Base-by-base conservation (phyloP, 2,888 invertebrate genomes). In the Strigamia crassipes region DNA sequence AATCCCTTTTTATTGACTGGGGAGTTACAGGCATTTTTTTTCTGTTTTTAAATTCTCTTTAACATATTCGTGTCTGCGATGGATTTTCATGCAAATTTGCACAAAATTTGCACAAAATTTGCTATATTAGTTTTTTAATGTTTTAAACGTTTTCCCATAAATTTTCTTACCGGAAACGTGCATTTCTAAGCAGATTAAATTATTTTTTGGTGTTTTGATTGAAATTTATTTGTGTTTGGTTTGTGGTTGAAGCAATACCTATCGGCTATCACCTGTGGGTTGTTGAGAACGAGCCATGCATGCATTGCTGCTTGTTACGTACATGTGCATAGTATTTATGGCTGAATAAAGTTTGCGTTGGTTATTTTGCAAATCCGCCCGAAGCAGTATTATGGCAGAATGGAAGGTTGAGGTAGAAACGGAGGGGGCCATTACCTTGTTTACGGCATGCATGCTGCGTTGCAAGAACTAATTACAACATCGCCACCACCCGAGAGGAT, bases 381-480 rank as follows among this genome's bases (percentile, higher is more conserved):
- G 61, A 66, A 66, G 61, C 61, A 66, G 61, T 18, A 8, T 21
- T 18, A 13, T 12, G 61, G 23, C 46, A n/a, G 46, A 2, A 46
- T 46, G 15, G 46, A 46, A 46, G 46, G 46, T 46, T 46, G 23
- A 66, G 21, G 21, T 6, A 66, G 21, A 18, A 21, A 23, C 21
- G 61, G 61, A 21, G 61, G 61, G 61, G 61, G 61, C 61, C 61
- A 66, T 66, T 66, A 66, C 61, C 21, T 66, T 66, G 61, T 66
- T 66, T 66, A 66, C 21, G 21, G 61, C 61, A 66, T 66, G 21
- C 23, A 21, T 18, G 61, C 21, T 18, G 61, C 61, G 46, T 46
- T 66, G 61, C 61, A 66, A 66, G 61, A 66, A 66, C 61, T 66
- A 66, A 66, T 66, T 66, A 66, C 61, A 66, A 66, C 61, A 66